Base-by-base conservation (phyloP, 2,113 vertebrate genomes). In the Procavia capensis region DNA sequence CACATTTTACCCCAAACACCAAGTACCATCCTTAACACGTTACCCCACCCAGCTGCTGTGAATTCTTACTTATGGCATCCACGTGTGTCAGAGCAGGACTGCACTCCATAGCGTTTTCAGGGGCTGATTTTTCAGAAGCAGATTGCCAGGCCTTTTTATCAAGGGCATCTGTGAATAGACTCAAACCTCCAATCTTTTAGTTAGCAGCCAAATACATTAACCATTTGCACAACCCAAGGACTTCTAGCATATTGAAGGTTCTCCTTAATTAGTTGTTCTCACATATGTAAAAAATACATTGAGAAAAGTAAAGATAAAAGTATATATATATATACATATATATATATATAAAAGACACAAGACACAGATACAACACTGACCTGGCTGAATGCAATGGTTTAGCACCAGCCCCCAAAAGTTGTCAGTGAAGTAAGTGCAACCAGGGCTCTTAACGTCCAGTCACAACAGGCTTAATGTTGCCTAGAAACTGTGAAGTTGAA, bases 251-350 rank as follows among this genome's bases (percentile, higher is more conserved):
- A 54, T 54, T 54, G 4, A 34, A 76, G 25, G 19, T 83, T 7
- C 45, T 85, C 34, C 43, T 76, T 79, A 84, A 82, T 82, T 59
- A 74, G n/a, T 54, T 54, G 50, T 80, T 41, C 74, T 80, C 93
- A 95, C 88, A 70, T 79, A 27, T 88, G 70, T 54, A 80, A 79
- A 95, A 36, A 68, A 74, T 27, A 74, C 5, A 91, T 39, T 50
- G 29, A 80, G n/a, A n/a, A n/a, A n/a, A n/a, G n/a, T n/a, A n/a
- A n/a, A n/a, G n/a, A n/a, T n/a, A n/a, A n/a, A n/a, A n/a, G n/a
- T n/a, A n/a, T n/a, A n/a, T n/a, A n/a, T n/a, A n/a, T n/a, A n/a
- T n/a, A n/a, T n/a, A n/a, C n/a, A n/a, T n/a, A n/a, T n/a, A n/a
- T n/a, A n/a, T n/a, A n/a, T n/a, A n/a, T n/a, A n/a, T n/a, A n/a